Percentiles rank a stretch among this genome's conserved stretches.
phyloP scores from a whole-genome alignment of 2,888 invertebrate genomes.

The Terebella lapidaria region DNA sequence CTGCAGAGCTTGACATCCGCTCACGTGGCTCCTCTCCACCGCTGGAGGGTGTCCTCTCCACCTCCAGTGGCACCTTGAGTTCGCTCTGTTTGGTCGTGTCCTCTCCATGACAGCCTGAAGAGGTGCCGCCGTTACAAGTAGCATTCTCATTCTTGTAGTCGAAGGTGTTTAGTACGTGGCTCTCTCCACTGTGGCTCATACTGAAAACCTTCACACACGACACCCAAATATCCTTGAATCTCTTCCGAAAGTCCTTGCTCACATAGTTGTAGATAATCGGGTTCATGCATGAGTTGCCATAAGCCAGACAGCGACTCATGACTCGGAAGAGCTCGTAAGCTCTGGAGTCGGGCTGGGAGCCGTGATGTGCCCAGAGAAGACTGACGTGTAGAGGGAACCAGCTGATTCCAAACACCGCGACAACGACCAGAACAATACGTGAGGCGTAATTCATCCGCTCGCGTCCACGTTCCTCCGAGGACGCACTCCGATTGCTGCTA shows the following conservation, averaged over 20 bases:
- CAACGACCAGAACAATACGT: constrained; percentile 83
- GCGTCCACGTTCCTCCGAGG: not conserved
- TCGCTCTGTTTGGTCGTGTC: too few relatives aligned
- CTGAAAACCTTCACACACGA: too few relatives aligned
- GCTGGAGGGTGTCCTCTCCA: too few relatives aligned
- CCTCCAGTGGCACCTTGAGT: too few relatives aligned
- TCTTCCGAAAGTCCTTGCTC: constrained; percentile 19
- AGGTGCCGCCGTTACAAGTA: too few relatives aligned
- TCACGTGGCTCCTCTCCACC: too few relatives aligned
- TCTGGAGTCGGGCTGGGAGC: constrained; percentile 7
- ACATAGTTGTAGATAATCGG: constrained; percentile 24
- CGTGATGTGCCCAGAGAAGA: constrained; percentile 19
- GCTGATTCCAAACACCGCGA: constrained; percentile 85
- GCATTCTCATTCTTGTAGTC: too few relatives aligned
- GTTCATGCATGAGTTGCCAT: constrained; percentile 20
- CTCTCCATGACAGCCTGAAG: too few relatives aligned
- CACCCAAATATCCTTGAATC: too few relatives aligned
- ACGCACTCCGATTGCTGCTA: not conserved
- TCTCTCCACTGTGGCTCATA: too few relatives aligned
- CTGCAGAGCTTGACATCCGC: too few relatives aligned
- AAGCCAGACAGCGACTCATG: constrained; percentile 21
- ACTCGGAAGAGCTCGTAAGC: constrained; percentile 18
- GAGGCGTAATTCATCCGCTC: constrained; percentile 64
- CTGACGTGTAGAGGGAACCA: constrained; percentile 81
- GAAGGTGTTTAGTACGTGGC: too few relatives aligned